Conservation (phyloP, 92 coral and sea anemone genomes). For the Actinostola sp. region DNA sequence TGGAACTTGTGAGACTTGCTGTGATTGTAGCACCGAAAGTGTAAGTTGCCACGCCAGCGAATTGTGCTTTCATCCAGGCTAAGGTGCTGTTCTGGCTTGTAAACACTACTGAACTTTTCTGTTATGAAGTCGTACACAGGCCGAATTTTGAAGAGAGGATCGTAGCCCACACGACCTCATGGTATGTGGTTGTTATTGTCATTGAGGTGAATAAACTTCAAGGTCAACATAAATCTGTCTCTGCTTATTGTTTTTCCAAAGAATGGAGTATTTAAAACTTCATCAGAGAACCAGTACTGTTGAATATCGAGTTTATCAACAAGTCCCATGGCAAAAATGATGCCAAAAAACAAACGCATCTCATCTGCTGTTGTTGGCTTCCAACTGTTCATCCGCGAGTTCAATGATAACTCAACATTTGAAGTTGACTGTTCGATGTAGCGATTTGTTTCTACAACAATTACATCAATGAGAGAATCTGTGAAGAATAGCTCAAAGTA, state of each 20-base stretch:
- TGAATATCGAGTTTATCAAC: constrained; percentile 21
- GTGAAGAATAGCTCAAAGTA: constrained; percentile 29
- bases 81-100: constrained; percentile 32
- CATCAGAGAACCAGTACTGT: constrained; percentile 37
- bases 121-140: constrained; percentile 54
- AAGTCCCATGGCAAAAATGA: constrained; percentile 37
- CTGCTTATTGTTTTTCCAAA: constrained; percentile 29
- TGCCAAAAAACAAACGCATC: constrained; percentile 25
- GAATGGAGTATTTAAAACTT: constrained; percentile 21
- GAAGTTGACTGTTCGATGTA: background rate
- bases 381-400: background rate
- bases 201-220: constrained; percentile 46
- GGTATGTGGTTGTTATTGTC: constrained; percentile 40
- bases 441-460: constrained; percentile 22
- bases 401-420: background rate
- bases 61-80: constrained; percentile 36
- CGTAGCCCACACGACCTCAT: constrained; percentile 52
- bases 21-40: constrained; percentile 1
- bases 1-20: constrained; percentile 6
- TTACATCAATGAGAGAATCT: constrained; percentile 5
- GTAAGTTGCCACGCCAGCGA: constrained; percentile 32
- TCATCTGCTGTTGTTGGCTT: constrained; percentile 7
- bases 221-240: constrained; percentile 39
- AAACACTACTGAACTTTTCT: constrained; percentile 23
- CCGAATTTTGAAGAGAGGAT: constrained; percentile 48